Evolutionary conservation across 2,888 invertebrate genomes (phyloP).

Genomic region (Spilarctia lutea): DNA sequence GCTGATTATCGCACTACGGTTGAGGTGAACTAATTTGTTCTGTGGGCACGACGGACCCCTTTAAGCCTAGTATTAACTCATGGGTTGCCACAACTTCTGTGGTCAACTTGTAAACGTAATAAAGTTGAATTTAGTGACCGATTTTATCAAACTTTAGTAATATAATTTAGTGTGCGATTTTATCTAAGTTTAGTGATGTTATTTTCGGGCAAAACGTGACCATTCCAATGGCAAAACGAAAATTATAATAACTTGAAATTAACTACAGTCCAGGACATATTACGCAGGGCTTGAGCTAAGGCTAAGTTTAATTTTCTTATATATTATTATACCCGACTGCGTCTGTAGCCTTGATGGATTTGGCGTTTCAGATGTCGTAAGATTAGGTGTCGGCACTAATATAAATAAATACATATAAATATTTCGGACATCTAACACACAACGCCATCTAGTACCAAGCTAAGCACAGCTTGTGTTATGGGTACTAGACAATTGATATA

Average conservation of each 20-base stretch:
- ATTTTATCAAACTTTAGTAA: neutral
- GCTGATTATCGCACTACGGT: conserved; percentile 40
- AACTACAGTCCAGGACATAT: neutral
- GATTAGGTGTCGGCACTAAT: too few relatives aligned
- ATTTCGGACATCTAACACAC: too few relatives aligned
- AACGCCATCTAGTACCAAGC: too few relatives aligned
- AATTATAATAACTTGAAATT: neutral
- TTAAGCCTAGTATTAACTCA: conserved; percentile 36
- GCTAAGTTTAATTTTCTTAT: too few relatives aligned
- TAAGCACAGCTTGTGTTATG: too few relatives aligned
- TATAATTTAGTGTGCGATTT: neutral
- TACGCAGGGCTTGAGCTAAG: neutral
- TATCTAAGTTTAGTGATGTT: neutral
- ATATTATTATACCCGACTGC: too few relatives aligned
- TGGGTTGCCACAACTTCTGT: conserved; percentile 16
- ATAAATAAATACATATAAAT: too few relatives aligned
- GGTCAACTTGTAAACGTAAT: conserved; percentile 4
- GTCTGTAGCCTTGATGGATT: too few relatives aligned
- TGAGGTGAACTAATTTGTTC: conserved; percentile 41
- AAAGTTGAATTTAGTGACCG: neutral
- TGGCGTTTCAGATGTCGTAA: too few relatives aligned
- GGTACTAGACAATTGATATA: too few relatives aligned
- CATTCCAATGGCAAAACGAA: neutral
- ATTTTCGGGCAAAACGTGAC: neutral
- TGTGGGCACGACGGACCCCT: conserved; percentile 24